Evolutionary conservation across 2,797 vertebrate genomes (phyloP), one percentile per base, ranked within the genome.

Genomic region (Orientallactaga sibirica): DNA sequence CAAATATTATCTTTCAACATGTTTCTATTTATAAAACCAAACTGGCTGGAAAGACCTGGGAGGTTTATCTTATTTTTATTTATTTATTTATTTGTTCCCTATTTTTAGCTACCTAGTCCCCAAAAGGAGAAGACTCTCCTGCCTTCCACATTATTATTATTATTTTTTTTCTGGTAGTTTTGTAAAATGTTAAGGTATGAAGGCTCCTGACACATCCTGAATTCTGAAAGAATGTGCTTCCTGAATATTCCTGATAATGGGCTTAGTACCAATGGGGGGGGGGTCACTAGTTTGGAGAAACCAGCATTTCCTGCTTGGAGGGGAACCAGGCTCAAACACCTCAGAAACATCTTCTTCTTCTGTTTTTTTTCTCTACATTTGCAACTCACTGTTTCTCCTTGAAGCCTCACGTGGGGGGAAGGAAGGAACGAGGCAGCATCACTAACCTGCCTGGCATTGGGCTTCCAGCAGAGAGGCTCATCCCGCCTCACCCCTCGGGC

Each of bases 401-500:
- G 15, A 66, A 78, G 96, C 70, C 70, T 41, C 64, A 37, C 70
- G 62, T 16, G 77, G 93, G 90, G 84, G 84, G 83, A 80, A 64
- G 14, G 86, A 76, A 52, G 9, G 88, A 66, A 93, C 10, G 29
- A 37, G 95, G 48, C 78, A 11, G 86, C 11, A 20, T 52, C 24
- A 7, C 82, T 92, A 87, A 95, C 93, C 94, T 77, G 75, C 91
- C 84, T 29, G 0, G 52, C 61, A 0, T 41, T 95, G 73, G 94
- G 95, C 92, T 92, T 83, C 96, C 94, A 70, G 94, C 86, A 83
- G 94, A 70, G 62, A 78, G 80, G 87, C 94, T 96, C 97, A 88
- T 70, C 93, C 93, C 81, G 84, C 94, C 83, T 95, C 82, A 88
- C 5, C 95, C 96, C 97, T 77, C 76, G 20, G 97, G 96, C 96